phyloP scores from a whole-genome alignment of 2,797 vertebrate species.

The Enteromius argenteus region DNA sequence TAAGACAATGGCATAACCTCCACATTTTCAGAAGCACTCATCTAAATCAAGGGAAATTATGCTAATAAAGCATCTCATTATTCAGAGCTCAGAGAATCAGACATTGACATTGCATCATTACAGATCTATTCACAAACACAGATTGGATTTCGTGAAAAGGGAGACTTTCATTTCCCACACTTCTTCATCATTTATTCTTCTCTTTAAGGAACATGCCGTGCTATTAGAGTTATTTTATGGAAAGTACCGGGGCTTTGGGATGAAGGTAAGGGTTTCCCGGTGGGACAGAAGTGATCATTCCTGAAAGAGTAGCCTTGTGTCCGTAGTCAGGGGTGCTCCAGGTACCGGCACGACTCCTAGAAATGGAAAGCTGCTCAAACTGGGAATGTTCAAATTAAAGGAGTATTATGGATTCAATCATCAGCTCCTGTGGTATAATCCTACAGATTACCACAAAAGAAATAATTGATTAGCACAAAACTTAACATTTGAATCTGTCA shows the following conservation, averaged over 20 bases:
- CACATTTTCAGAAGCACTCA: conserved; percentile 79
- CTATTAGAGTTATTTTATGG: conserved; percentile 29
- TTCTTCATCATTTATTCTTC: conserved; percentile 66
- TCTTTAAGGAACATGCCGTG: conserved; percentile 54
- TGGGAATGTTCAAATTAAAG: not conserved
- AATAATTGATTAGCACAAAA: not conserved
- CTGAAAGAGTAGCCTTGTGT: conserved; percentile 71
- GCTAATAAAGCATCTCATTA: conserved; percentile 80
- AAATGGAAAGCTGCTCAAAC: conserved; percentile 33
- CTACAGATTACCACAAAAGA: not conserved
- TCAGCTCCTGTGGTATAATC: not conserved
- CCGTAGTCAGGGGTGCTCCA: conserved; percentile 46
- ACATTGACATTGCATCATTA: conserved; percentile 78
- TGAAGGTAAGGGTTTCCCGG: conserved; percentile 78
- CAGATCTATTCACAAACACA: conserved; percentile 77
- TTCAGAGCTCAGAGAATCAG: conserved; percentile 76
- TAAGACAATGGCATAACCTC: conserved; percentile 71
- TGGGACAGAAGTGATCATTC: conserved; percentile 69
- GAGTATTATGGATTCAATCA: not conserved
- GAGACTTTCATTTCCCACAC: conserved; percentile 69
- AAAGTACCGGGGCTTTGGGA: conserved; percentile 45
- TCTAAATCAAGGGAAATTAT: conserved; percentile 84
- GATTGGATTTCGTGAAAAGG: conserved; percentile 74
- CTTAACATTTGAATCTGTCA: not conserved
- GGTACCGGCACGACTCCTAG: conserved; percentile 63